phyloP scores from a whole-genome alignment of 2,113 vertebrate genomes.

The Chlamydotis undulata region DNA sequence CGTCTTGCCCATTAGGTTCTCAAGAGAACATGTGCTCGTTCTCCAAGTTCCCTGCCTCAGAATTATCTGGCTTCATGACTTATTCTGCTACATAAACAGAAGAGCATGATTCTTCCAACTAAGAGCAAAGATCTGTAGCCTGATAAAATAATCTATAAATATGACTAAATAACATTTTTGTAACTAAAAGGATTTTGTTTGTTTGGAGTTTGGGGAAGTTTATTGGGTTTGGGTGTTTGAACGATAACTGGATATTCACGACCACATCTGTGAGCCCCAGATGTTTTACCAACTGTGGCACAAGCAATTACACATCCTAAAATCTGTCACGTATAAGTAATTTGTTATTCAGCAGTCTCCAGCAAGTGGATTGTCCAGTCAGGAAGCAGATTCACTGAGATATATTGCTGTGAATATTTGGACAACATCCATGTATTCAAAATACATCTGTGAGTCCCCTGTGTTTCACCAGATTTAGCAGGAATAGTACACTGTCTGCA shows the following conservation, averaged over 20 bases:
- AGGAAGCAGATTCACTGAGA: constrained; percentile 50
- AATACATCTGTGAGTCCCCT: constrained; percentile 37
- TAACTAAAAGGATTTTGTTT: constrained; percentile 2
- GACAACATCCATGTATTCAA: constrained; percentile 37
- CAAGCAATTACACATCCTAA: constrained; percentile 41
- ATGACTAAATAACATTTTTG: background rate
- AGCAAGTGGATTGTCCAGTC: constrained; percentile 41
- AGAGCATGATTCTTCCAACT: background rate
- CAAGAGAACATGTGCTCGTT: background rate
- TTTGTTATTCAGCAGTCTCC: constrained; percentile 31
- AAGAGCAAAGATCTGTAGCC: background rate
- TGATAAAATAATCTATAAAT: background rate
- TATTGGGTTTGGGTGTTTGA: background rate
- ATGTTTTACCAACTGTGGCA: constrained; percentile 51
- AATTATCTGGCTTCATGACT: background rate
- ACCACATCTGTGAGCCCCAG: constrained; percentile 45
- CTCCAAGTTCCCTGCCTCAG: background rate
- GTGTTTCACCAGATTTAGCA: background rate
- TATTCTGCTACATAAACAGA: background rate
- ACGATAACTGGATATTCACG: constrained; percentile 19
- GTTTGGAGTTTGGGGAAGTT: background rate
- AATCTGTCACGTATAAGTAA: constrained; percentile 24
- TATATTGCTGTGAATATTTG: constrained; percentile 57
- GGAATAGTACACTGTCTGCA: background rate
- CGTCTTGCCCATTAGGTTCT: constrained; percentile 31